A percentile compares a stretch with the other conserved stretches of the same genome.
phyloP scores from a whole-genome alignment of 2,888 invertebrate genomes.

The Epirrita christyi region DNA sequence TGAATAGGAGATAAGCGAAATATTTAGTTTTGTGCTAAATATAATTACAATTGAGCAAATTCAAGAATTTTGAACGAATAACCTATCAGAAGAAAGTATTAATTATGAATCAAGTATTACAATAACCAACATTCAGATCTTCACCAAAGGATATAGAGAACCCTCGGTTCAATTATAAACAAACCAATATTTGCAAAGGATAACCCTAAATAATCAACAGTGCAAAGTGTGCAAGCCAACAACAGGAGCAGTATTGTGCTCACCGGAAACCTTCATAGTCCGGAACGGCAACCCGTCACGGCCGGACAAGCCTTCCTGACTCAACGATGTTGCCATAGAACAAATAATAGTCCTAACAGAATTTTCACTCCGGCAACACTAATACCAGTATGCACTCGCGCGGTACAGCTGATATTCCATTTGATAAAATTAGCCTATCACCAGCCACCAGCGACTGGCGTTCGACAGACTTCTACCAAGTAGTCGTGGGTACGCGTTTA shows the following conservation, averaged over 20 bases:
- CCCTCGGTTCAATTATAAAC: too few species aligned
- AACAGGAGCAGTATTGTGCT: constrained; percentile 47
- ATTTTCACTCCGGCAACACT: constrained; percentile 1
- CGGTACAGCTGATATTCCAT: too few species aligned
- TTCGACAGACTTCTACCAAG: too few species aligned
- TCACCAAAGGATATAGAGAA: not conserved
- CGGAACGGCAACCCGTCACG: constrained; percentile 60
- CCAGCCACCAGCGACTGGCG: too few species aligned
- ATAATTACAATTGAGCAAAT: too few species aligned
- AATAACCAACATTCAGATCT: not conserved
- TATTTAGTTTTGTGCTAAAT: too few species aligned
- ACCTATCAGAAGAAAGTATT: constrained; percentile 1
- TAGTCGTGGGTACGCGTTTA: too few species aligned
- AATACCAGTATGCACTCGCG: not conserved
- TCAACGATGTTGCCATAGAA: constrained; percentile 34
- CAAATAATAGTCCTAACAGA: not conserved
- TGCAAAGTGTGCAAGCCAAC: constrained; percentile 19
- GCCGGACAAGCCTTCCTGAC: constrained; percentile 55
- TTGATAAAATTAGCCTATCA: too few species aligned
- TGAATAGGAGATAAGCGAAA: too few species aligned
- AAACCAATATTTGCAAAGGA: not conserved
- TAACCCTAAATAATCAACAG: constrained; percentile 22
- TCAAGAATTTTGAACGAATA: too few species aligned
- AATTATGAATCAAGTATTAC: too few species aligned
- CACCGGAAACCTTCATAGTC: constrained; percentile 57